Evolutionary conservation across 2,888 invertebrate species (phyloP).

Genomic region (Phengaris alcon): DNA sequence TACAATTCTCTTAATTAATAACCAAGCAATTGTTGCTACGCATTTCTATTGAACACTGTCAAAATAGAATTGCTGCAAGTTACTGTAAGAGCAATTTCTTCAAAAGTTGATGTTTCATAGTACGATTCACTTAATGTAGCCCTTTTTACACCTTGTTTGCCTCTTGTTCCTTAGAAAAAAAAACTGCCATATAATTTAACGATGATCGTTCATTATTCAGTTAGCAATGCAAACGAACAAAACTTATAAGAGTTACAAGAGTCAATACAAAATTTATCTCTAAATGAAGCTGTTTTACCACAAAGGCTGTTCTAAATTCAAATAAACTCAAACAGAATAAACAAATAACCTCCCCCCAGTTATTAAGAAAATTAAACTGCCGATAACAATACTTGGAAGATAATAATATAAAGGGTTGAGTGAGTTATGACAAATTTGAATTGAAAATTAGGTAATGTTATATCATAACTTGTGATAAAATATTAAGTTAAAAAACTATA

Average conservation of each 20-base stretch:
- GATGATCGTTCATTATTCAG: background rate
- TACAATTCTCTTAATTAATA: too few species aligned
- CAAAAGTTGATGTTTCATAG: too few species aligned
- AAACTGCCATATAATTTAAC: too few species aligned
- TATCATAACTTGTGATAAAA: too few species aligned
- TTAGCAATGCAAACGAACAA: background rate
- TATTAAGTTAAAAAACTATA: too few species aligned
- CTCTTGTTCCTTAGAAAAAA: too few species aligned
- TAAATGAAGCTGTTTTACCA: constrained; percentile 3
- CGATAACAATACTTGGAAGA: constrained; percentile 44
- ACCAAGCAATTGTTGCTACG: too few species aligned
- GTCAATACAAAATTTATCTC: constrained; percentile 22
- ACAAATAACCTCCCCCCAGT: constrained; percentile 43
- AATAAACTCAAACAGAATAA: constrained; percentile 50
- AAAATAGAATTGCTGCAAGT: too few species aligned
- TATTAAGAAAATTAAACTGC: constrained; percentile 49
- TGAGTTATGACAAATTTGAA: background rate
- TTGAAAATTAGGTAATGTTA: background rate
- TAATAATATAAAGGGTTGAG: constrained; percentile 34
- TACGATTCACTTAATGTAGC: too few species aligned
- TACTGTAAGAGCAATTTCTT: too few species aligned
- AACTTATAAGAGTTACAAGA: background rate
- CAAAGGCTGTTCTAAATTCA: constrained; percentile 23
- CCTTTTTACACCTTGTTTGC: too few species aligned
- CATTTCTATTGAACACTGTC: too few species aligned